These are phyloP conservation scores for Desmodus rotundus DNA, from an alignment of 2,113 vertebrate genomes.

Conservation along the genomic window DNA sequence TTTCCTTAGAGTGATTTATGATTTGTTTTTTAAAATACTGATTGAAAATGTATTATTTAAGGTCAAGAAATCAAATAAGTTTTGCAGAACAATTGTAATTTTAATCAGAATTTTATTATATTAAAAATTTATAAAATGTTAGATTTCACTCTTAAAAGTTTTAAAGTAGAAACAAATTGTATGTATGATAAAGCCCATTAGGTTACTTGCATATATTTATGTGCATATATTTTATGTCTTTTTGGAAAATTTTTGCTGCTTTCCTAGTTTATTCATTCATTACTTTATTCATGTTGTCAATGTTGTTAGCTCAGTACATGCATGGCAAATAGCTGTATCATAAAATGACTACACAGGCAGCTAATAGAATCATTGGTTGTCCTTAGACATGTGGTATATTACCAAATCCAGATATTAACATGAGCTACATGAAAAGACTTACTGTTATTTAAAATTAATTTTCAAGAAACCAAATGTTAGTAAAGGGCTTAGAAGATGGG, in stretches of 20 bases:
- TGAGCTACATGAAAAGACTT: background rate
- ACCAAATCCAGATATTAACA: background rate
- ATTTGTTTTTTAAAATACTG: constrained; percentile 2
- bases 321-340: background rate
- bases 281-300: background rate
- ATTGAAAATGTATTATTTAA: background rate
- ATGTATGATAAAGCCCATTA: background rate
- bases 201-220: background rate
- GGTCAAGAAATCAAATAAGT: background rate
- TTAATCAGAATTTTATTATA: background rate
- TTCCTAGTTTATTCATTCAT: background rate
- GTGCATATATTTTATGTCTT: background rate
- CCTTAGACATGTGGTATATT: background rate
- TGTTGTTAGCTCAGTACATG: background rate
- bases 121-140: background rate
- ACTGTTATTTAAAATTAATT: background rate
- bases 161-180: background rate
- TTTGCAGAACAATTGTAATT: background rate
- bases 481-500: background rate
- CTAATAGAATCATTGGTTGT: background rate
- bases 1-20: background rate
- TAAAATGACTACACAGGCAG: background rate
- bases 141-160: background rate
- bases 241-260: background rate
- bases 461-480: background rate